These are phyloP conservation scores for Alauda arvensis DNA, from an alignment of 2,797 vertebrate genomes.

Conservation along the genomic window DNA sequence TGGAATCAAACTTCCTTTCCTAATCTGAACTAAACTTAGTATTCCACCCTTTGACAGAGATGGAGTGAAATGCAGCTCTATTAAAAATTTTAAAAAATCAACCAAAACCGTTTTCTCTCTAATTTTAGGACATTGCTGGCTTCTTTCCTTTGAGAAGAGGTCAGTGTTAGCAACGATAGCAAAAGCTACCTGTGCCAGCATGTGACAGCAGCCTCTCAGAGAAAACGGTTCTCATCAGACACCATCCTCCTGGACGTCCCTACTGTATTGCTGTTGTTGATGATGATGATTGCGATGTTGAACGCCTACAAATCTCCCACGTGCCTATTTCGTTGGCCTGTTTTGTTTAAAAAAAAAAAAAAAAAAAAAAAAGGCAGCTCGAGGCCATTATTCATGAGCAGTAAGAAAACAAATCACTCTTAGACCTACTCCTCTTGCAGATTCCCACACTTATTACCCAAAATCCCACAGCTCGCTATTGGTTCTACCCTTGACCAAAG, in stretches of 20 bases:
- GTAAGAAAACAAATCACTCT: constrained; percentile 69
- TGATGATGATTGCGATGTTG: constrained; percentile 17
- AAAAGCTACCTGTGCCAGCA: constrained; percentile 7
- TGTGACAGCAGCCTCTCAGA: neutral
- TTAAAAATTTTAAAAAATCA: neutral
- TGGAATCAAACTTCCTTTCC: constrained; percentile 33
- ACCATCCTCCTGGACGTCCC: constrained; percentile 30
- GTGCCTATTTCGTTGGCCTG: constrained; percentile 51
- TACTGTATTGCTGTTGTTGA: neutral
- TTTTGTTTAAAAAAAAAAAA: neutral
- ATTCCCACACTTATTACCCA: constrained; percentile 77
- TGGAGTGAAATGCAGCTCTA: constrained; percentile 22
- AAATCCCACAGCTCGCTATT: constrained; percentile 72
- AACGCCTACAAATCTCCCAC: constrained; percentile 59
- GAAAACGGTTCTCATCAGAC: constrained; percentile 20
- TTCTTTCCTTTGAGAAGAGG: neutral
- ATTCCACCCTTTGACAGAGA: constrained; percentile 35
- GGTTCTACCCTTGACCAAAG: constrained; percentile 64
- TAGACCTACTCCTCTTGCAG: constrained; percentile 57
- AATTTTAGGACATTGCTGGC: neutral
- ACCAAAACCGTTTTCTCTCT: neutral
- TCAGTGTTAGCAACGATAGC: neutral
- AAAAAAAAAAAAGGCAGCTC: neutral
- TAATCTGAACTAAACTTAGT: neutral
- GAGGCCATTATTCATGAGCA: constrained; percentile 67